Base-by-base conservation (phyloP, 2,797 vertebrate species). In the Caiman crocodilus region DNA sequence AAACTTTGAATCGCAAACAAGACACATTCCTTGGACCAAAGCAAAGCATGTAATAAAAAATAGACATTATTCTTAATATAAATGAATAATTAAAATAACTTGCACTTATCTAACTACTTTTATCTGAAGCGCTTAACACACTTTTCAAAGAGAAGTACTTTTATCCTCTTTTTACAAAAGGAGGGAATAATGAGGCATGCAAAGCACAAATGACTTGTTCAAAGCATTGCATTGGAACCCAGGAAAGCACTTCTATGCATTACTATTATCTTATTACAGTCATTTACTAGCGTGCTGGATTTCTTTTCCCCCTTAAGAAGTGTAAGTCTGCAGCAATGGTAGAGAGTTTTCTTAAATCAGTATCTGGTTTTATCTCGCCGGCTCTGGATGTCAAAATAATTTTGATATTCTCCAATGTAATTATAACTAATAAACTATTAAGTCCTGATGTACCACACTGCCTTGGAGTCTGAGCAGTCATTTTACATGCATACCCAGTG, bases 81-180 rank as follows among this genome's bases (percentile, higher is more conserved):
- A 90, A 85, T 93, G 82, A 92, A 56, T 92, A 91, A 94, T 88
- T 76, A 87, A 15, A 76, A 76, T 58, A 85, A 92, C 94, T 96
- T 89, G 32, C 85, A 76, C 86, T 94, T 91, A 57, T 23, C 69
- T 89, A 91, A 84, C 80, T 84, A 35, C 55, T 90, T 95, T 84
- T 82, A 84, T 69, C 76, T 90, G n/a, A 56, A 58, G 58, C 76
- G 60, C 76, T 93, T 91, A 87, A 78, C 93, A 18, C n/a, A 87
- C 82, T 94, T 85, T 76, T 76, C 58, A 90, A 56, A 42, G 73
- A 91, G 90, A 92, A 76, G 81, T 75, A 63, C 55, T 79, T 82
- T 80, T 50, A 50, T 50, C 82, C 84, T 65, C 57, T 10, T 50
- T 80, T 88, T 85, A 14, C 73, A 90, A 89, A 90, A 93, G 55